Evolutionary conservation across 2,797 vertebrate genomes (phyloP).

Genomic region (Ciconia nigra): DNA sequence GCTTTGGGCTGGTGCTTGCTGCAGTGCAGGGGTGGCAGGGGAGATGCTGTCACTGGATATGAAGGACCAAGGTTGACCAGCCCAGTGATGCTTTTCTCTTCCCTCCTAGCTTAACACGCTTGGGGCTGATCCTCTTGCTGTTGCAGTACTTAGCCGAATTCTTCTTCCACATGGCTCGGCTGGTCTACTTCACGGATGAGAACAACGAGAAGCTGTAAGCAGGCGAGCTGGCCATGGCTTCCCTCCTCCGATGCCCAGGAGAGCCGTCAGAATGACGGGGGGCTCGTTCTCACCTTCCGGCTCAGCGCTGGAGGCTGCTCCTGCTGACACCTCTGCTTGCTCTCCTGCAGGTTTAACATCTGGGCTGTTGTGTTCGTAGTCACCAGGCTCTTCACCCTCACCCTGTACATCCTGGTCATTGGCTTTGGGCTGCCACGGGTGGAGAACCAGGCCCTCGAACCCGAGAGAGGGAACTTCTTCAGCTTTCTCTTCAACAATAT

Average conservation of each 20-base stretch:
- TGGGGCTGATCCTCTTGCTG: conserved; percentile 90
- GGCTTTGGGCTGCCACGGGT: conserved; percentile 91
- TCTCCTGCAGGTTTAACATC: conserved; percentile 83
- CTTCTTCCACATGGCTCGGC: conserved; percentile 89
- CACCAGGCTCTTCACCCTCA: conserved; percentile 91
- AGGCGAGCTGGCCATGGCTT: background rate
- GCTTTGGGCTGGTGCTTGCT: background rate
- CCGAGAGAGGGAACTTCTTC: conserved; percentile 85
- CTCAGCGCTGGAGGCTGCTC: background rate
- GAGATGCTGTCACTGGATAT: background rate
- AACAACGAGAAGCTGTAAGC: conserved; percentile 95
- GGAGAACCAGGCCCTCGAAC: conserved; percentile 88
- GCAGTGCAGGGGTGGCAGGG: background rate
- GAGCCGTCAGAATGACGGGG: background rate
- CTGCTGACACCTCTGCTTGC: background rate
- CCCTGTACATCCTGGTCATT: conserved; percentile 90
- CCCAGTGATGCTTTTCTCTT: background rate
- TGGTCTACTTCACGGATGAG: conserved; percentile 93
- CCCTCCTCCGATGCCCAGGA: background rate
- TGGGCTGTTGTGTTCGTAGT: conserved; percentile 93
- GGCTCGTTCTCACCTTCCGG: background rate
- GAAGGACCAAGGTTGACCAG: background rate
- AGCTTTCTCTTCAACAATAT: conserved; percentile 84
- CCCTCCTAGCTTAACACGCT: conserved; percentile 83
- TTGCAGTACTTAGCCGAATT: conserved; percentile 91